Evolutionary conservation across 2,888 invertebrate genomes (phyloP).

Genomic region (Podotricha telesiphe): DNA sequence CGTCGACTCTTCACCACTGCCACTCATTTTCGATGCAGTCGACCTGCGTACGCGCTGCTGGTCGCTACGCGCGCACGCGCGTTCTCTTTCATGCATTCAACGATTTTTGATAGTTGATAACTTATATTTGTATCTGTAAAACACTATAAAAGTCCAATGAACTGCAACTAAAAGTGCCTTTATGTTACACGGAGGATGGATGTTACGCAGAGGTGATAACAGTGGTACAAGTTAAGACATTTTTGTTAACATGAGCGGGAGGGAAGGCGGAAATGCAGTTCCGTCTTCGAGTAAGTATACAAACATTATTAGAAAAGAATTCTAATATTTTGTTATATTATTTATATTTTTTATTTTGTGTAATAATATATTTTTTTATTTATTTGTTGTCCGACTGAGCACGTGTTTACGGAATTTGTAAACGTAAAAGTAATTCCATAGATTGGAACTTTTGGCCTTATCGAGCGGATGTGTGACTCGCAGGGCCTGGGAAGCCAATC

Average conservation of each 20-base stretch:
- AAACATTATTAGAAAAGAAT: too few relatives aligned
- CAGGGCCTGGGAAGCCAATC: constrained; percentile 69
- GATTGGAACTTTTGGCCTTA: constrained; percentile 66
- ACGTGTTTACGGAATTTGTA: constrained; percentile 53
- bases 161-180: constrained; percentile 65
- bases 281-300: constrained; percentile 79
- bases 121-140: constrained; percentile 57
- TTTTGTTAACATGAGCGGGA: constrained; percentile 79
- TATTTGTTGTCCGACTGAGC: constrained; percentile 37
- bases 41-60: constrained; percentile 79
- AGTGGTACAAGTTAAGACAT: constrained; percentile 71
- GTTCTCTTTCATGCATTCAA: constrained; percentile 68
- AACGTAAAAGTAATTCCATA: constrained; percentile 55
- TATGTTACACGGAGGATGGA: constrained; percentile 69
- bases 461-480: constrained; percentile 71
- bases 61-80: constrained; percentile 78
- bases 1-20: constrained; percentile 61
- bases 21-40: constrained; percentile 80
- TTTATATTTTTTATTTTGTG: constrained; percentile 40
- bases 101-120: constrained; percentile 67
- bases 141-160: constrained; percentile 57
- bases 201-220: constrained; percentile 75
- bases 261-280: constrained; percentile 82
- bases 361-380: constrained; percentile 41
- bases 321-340: constrained; percentile 52